These are phyloP conservation scores for Magallana nippona DNA, from an alignment of 2,888 invertebrate genomes.

Conservation along the genomic window DNA sequence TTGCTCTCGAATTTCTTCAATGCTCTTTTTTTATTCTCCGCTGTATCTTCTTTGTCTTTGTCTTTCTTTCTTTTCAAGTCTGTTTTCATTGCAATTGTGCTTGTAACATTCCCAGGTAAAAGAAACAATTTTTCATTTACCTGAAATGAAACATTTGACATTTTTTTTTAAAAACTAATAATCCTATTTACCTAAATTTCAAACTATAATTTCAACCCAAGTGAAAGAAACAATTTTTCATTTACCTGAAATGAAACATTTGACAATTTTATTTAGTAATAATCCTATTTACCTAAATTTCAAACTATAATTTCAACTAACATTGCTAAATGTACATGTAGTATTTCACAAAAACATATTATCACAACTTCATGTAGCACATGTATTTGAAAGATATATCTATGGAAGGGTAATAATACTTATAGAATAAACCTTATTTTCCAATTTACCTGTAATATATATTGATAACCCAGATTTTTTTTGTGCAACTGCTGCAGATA, in stretches of 20 bases:
- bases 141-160: background rate
- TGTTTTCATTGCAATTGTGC: no score
- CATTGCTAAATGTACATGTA: background rate
- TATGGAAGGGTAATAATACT: no score
- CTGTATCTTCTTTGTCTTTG: slow-evolving; percentile 5
- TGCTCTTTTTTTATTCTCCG: background rate
- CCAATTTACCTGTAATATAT: no score
- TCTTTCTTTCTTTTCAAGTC: background rate
- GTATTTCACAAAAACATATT: background rate
- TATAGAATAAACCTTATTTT: no score
- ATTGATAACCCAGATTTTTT: no score
- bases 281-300: background rate
- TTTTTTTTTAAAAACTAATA: slow-evolving; percentile 13
- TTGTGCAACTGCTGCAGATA: no score
- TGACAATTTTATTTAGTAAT: background rate
- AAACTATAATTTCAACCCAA: no score
- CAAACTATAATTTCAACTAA: background rate
- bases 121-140: no score
- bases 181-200: slow-evolving; percentile 15
- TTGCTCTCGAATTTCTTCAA: background rate
- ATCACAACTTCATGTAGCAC: background rate
- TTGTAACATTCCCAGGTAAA: no score
- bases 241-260: background rate
- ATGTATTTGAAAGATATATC: background rate
- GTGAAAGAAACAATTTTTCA: no score